Base-by-base conservation (phyloP, 2,797 vertebrate genomes). In the Scolopax rusticola region DNA sequence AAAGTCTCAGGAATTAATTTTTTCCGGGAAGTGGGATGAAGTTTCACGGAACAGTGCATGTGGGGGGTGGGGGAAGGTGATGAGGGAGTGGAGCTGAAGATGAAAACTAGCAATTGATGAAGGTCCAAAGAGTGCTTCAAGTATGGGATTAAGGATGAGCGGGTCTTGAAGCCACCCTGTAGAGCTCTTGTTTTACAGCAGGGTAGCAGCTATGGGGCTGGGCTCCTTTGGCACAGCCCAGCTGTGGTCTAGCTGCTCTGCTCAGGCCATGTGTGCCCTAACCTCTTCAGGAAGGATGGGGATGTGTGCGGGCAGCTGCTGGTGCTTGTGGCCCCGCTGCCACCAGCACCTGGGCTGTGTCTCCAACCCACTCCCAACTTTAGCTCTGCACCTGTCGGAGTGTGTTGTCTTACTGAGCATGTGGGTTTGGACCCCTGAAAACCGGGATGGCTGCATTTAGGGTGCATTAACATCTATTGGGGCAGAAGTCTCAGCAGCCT, bases 11-110 rank as follows among this genome's bases (percentile, higher is more conserved):
- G 64, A 89, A 81, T 70, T 89, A 41, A 1, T 74, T n/a, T 89
- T 87, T 95, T 92, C 87, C 82, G 57, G 75, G 71, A 93, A 95
- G 13, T 20, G 60, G 89, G 43, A 23, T 64, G 32, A 96, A 60
- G 8, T 53, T 80, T 84, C 60, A 82, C 2, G 20, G 57, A 79
- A 63, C 13, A 23, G 33, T 40, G 25, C 9, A 3, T 25, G 9
- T 13, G 15, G 10, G 32, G 0, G 33, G 2, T 7, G 27, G 21
- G 24, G 19, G 15, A 53, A 87, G 21, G 20, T 51, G 50, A 70
- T 27, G 59, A 89, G 21, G 53, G 48, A 84, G 15, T 0, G 17
- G 64, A 71, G 50, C 5, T 68, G 60, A 54, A 20, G 24, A 40
- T 18, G 60, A 57, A 50, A 89, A 54, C 23, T 32, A 30, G 33